Evolutionary conservation across 2,888 invertebrate genomes (phyloP).

Genomic region (Galerucella nymphaeae): DNA sequence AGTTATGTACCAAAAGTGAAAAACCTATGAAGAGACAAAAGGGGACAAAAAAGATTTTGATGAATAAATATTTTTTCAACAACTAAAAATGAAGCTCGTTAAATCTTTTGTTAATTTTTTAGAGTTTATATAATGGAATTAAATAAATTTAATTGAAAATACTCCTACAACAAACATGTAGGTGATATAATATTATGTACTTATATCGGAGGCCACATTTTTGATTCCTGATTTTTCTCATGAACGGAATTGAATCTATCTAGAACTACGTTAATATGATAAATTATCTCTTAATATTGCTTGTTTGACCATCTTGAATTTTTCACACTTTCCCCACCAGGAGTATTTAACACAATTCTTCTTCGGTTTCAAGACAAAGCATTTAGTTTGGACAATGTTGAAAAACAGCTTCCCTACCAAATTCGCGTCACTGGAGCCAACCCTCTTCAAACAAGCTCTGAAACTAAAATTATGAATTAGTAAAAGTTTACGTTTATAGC

Average conservation of each 20-base stretch:
- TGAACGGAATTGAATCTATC: constrained; percentile 25
- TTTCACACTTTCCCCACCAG: constrained; percentile 86
- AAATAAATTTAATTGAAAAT: not conserved
- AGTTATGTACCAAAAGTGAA: no score
- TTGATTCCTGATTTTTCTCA: constrained; percentile 9
- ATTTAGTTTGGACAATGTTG: constrained; percentile 94
- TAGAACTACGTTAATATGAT: constrained; percentile 67
- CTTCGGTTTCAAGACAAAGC: constrained; percentile 86
- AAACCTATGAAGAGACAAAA: no score
- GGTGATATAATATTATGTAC: not conserved
- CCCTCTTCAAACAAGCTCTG: constrained; percentile 90
- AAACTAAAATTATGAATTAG: constrained; percentile 75
- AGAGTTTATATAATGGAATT: not conserved
- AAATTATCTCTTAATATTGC: constrained; percentile 81
- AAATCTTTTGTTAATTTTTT: constrained; percentile 2
- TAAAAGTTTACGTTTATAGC: not conserved
- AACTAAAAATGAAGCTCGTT: not conserved
- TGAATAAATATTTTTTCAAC: no score
- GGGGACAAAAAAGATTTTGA: no score
- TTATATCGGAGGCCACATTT: not conserved
- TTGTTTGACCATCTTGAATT: constrained; percentile 74
- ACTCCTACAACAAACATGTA: not conserved
- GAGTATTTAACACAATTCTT: constrained; percentile 80
- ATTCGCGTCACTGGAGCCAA: constrained; percentile 86
- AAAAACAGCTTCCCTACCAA: constrained; percentile 94